Conservation (phyloP, 2,888 invertebrate genomes). For the Leptogaster cylindrica region DNA sequence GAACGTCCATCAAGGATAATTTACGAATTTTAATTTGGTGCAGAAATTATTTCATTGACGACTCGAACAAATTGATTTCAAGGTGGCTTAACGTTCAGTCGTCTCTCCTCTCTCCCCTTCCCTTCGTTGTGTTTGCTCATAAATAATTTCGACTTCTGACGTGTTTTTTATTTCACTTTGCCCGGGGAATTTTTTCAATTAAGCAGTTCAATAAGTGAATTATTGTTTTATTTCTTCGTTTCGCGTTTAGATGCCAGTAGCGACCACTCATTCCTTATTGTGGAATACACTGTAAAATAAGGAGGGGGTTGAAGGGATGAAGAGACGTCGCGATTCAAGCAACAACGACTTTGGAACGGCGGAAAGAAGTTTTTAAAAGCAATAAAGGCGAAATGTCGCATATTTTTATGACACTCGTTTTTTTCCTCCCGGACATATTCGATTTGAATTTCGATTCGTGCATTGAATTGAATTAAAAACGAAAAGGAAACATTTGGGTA, state of each 20-base stretch:
- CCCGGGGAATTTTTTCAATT: constrained; percentile 44
- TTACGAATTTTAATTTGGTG: constrained; percentile 26
- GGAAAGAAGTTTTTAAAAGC: constrained; percentile 58
- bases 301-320: constrained; percentile 33
- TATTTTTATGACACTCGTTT: constrained; percentile 60
- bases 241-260: not conserved
- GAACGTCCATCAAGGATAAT: constrained; percentile 19
- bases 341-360: constrained; percentile 43
- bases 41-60: constrained; percentile 33
- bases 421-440: constrained; percentile 22
- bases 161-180: constrained; percentile 2
- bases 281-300: constrained; percentile 7
- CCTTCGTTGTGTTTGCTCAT: constrained; percentile 4
- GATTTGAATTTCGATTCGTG: constrained; percentile 38
- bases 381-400: constrained; percentile 64
- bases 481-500: not conserved
- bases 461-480: constrained; percentile 33
- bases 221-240: constrained; percentile 45
- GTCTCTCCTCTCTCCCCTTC: too few species aligned
- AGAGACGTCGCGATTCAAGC: too few species aligned
- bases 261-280: constrained; percentile 1
- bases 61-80: constrained; percentile 35
- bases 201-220: constrained; percentile 48
- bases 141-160: constrained; percentile 26
- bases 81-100: too few species aligned